A percentile compares a stretch with the other conserved stretches of the same genome.
These are phyloP conservation scores for Podabrus alpinus DNA, from an alignment of 2,888 invertebrate species.

Conservation along the genomic window DNA sequence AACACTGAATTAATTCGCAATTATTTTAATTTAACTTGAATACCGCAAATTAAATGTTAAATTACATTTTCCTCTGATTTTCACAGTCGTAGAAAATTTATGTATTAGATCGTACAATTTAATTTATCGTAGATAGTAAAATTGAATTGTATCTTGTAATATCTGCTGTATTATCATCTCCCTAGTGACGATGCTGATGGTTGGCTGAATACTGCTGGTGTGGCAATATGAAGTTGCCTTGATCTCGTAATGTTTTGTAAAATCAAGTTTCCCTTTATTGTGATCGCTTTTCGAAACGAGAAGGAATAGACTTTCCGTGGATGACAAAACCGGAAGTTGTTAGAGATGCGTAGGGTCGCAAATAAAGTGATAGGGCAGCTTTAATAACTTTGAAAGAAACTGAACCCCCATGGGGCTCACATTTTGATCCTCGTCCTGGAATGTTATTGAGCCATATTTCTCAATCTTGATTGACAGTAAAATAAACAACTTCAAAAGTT, in stretches of 20 bases:
- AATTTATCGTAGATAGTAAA: not conserved
- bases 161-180: not conserved
- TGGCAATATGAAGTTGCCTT: not conserved
- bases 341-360: not conserved
- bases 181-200: not conserved
- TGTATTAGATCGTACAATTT: not conserved
- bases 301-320: not conserved
- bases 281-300: not conserved
- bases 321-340: not conserved
- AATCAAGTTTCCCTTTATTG: not conserved
- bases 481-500: not conserved
- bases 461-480: too few species aligned
- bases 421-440: not conserved
- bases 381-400: not conserved
- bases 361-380: not conserved
- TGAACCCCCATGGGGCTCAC: not conserved
- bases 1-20: not conserved
- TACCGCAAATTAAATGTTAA: not conserved
- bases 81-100: not conserved
- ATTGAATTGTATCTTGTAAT: not conserved
- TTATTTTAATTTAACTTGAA: not conserved
- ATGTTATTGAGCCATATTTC: not conserved
- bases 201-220: not conserved
- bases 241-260: not conserved
- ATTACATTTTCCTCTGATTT: not conserved